Conservation (phyloP, 2,888 invertebrate genomes). For the Volucella inanis region DNA sequence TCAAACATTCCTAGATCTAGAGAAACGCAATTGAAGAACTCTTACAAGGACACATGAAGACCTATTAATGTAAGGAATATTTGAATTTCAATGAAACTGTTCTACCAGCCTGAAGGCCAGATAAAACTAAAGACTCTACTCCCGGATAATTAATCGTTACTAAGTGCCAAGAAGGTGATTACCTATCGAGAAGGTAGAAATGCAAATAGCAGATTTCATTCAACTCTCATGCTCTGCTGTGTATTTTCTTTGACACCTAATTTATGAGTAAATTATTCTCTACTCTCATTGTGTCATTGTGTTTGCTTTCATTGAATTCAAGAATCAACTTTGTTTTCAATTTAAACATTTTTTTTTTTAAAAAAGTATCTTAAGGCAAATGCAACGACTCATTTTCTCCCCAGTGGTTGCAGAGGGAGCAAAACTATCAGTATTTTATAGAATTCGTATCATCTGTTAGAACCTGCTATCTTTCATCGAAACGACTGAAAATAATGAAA, state of each 20-base stretch:
- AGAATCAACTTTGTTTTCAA: slow-evolving; percentile 28
- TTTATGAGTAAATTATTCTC: slow-evolving; percentile 32
- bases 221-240: neutral
- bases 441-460: too few species aligned
- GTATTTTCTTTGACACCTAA: slow-evolving; percentile 39
- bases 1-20: too few species aligned
- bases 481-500: slow-evolving; percentile 60
- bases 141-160: slow-evolving; percentile 20
- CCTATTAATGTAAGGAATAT: too few species aligned
- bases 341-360: slow-evolving; percentile 19
- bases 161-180: slow-evolving; percentile 2
- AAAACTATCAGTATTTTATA: too few species aligned
- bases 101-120: slow-evolving; percentile 2
- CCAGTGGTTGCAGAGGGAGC: neutral
- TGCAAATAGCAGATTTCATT: neutral
- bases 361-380: neutral
- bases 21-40: too few species aligned
- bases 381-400: slow-evolving; percentile 12
- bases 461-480: slow-evolving; percentile 14
- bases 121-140: neutral
- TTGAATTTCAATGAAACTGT: neutral
- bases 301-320: slow-evolving; percentile 15
- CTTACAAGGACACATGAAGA: too few species aligned
- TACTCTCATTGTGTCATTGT: neutral
- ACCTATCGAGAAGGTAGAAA: slow-evolving; percentile 11